Conservation (phyloP, 2,113 vertebrate genomes). For the Caretta caretta region DNA sequence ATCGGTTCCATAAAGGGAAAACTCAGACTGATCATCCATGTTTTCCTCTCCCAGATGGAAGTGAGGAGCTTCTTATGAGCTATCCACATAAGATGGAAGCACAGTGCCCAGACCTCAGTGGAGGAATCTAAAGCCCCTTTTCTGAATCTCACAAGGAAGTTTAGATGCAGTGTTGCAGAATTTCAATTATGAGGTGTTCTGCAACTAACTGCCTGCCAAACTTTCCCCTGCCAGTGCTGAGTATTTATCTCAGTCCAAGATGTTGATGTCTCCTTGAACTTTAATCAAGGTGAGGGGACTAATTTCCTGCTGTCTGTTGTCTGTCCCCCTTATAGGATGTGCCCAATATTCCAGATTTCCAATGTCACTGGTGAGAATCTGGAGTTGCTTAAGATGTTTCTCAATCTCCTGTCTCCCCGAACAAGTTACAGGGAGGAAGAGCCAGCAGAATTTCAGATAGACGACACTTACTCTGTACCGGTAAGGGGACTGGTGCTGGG, state of each 20-base stretch:
- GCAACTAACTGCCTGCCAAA: constrained; percentile 26
- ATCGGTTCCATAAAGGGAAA: constrained; percentile 35
- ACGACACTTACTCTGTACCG: constrained; percentile 98
- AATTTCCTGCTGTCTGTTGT: not conserved
- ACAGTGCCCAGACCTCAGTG: not conserved
- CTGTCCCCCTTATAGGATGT: constrained; percentile 86
- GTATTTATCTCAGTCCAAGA: constrained; percentile 35
- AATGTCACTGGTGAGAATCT: constrained; percentile 97
- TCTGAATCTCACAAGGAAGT: constrained; percentile 22
- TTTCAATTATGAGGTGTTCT: constrained; percentile 23
- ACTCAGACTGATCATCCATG: constrained; percentile 29
- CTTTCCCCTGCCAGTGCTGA: constrained; percentile 31
- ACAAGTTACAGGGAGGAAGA: constrained; percentile 96
- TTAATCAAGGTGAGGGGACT: constrained; percentile 1
- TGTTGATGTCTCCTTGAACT: constrained; percentile 20
- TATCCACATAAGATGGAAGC: constrained; percentile 1
- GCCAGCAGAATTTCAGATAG: constrained; percentile 98
- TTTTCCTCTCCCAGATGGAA: constrained; percentile 37
- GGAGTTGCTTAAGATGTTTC: constrained; percentile 98
- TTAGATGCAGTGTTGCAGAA: not conserved
- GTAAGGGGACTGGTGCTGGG: constrained; percentile 74
- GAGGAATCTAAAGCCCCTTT: constrained; percentile 16
- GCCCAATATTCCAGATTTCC: constrained; percentile 99
- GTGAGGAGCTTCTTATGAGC: constrained; percentile 42
- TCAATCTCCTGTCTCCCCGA: constrained; percentile 96